Base-by-base conservation (phyloP, 1,140 invertebrate genomes). In the Drosophila insularis region DNA sequence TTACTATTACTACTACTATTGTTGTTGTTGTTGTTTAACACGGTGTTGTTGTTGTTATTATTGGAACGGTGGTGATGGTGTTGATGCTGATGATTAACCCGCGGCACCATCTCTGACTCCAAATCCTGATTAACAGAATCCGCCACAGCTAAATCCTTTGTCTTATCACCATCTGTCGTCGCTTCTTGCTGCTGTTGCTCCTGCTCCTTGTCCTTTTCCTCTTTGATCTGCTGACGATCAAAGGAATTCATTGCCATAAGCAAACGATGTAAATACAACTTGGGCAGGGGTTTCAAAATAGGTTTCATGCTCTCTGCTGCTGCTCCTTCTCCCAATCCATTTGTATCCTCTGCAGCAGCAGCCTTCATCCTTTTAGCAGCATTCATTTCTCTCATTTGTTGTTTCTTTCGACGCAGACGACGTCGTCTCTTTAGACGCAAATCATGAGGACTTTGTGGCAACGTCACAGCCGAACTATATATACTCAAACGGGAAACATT, bases 1-100 rank as follows among this genome's bases (percentile, higher is more conserved):
- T 91, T 90, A 81, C 71, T 91, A 90, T 70, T 91, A 91, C 77
- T 91, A 90, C 74, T 87, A 84, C 63, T 89, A 89, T 63, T 78
- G 68, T 81, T 78, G 81, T 80, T 78, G 67, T 74, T 81, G 71
- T 80, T 86, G 60, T 87, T 87, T 68, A 89, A 74, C 84, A 87
- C 84, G 84, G 76, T 84, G 71, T 82, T 81, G 69, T 74, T 81
- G 74, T 81, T 82, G 50, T 85, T 84, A 32, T 81, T 81, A 55
- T 86, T 82, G 80, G 85, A 89, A 89, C 85, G 82, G 80, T 87
- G 82, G 82, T 86, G 82, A 61, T 81, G 78, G 80, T 87, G 80
- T 61, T 69, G 63, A 10, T 68, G 37, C 43, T 63, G 63, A 65
- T 68, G 39, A 32, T 63, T 64, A 68, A 71, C 62, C 32, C 64